Base-by-base conservation (phyloP, 2,888 invertebrate species). In the Lasioglossum vierecki region DNA sequence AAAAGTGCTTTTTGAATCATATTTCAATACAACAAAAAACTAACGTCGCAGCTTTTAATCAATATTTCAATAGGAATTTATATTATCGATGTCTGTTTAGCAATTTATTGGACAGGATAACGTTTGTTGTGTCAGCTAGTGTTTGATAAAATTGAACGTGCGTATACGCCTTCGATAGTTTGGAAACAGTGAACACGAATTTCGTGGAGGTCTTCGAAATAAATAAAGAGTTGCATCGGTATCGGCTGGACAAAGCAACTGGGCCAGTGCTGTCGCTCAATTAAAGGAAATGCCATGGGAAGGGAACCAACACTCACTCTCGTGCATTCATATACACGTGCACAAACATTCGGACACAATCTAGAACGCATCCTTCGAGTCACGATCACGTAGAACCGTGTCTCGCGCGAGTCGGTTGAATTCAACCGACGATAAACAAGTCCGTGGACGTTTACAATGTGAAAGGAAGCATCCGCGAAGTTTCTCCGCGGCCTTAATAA, bases 401-500 rank as follows among this genome's bases (percentile, higher is more conserved):
- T 44, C 82, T 76, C 76, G 71, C 71, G 81, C 39, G 41, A 39
- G 76, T 39, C 75, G 75, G 68, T 46, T 78, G 66, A 78, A 84
- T 84, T 84, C 78, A 74, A 75, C 53, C 79, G 63, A 78, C 79
- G 84, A 84, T 79, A 84, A 84, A 84, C 84, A 84, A 84, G 84
- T 84, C 79, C 77, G 83, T 83, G 83, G 49, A 66, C 66, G 77
- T 60, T 39, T 77, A 77, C 84, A 78, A 85, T 63, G 85, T 85
- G 85, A 85, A 85, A 85, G 85, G 85, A 80, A 80, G 85, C 85
- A 85, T 85, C 85, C 77, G 80, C 85, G 63, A 85, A 84, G 85
- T 85, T 85, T 80, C 85, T 85, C 85, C 49, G 57, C 85, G 85
- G 80, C 85, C 85, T 85, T 85, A 85, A 85, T 85, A 85, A 85